Evolutionary conservation across 1,140 invertebrate species (phyloP).

Genomic region (Nomia melanderi): DNA sequence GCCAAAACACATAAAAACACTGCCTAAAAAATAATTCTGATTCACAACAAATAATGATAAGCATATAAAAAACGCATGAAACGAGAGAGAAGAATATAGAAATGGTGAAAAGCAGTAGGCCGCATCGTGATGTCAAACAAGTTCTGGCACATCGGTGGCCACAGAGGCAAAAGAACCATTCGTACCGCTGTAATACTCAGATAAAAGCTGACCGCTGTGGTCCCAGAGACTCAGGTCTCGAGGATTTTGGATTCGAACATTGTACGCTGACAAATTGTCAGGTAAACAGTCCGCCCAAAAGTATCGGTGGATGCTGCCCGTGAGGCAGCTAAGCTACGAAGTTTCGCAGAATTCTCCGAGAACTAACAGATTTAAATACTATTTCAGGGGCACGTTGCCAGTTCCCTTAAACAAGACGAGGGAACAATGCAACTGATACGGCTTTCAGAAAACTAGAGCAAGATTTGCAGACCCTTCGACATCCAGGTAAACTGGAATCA

Average conservation of each 20-base stretch:
- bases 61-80: background rate
- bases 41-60: too few relatives aligned
- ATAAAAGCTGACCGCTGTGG: constrained; percentile 37
- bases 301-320: constrained; percentile 17
- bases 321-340: background rate
- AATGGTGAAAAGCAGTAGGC: background rate
- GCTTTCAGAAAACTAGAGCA: background rate
- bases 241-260: constrained; percentile 59
- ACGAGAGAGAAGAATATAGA: background rate
- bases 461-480: background rate
- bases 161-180: background rate
- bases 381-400: background rate
- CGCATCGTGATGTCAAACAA: background rate
- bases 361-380: constrained; percentile 9
- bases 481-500: too few relatives aligned
- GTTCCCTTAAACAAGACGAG: constrained; percentile 7
- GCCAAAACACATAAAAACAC: too few relatives aligned
- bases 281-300: constrained; percentile 73
- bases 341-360: constrained; percentile 15
- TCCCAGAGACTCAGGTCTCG: background rate
- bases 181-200: constrained; percentile 24
- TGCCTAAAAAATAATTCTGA: too few relatives aligned
- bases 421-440: constrained; percentile 32
- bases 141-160: background rate
- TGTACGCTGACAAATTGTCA: constrained; percentile 76